A percentile compares a stretch with the other conserved stretches of the same genome.
These are phyloP conservation scores for Ethmia dodecea DNA, from an alignment of 2,888 invertebrate genomes.

Conservation along the genomic window DNA sequence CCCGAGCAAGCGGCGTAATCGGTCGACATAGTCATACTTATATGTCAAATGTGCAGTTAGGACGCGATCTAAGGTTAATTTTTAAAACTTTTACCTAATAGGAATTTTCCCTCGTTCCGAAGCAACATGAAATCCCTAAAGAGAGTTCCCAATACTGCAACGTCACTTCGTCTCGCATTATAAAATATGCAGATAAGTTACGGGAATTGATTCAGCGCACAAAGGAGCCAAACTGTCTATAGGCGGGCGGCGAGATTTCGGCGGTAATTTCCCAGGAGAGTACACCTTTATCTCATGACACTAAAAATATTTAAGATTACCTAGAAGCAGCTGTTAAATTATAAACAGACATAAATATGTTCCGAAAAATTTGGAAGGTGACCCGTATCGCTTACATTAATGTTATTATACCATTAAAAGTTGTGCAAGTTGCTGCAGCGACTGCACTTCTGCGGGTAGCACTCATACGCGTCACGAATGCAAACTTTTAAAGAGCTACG, in stretches of 20 bases:
- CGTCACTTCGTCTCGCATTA: constrained; percentile 63
- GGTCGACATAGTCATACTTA: neutral
- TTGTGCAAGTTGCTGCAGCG: constrained; percentile 6
- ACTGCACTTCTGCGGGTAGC: constrained; percentile 5
- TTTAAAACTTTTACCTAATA: constrained; percentile 26
- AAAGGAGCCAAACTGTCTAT: constrained; percentile 67
- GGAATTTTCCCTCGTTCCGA: constrained; percentile 21
- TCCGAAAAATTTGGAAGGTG: too few species aligned
- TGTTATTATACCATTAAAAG: constrained; percentile 12
- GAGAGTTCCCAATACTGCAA: constrained; percentile 43
- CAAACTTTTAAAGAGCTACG: constrained; percentile 12
- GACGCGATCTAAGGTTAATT: constrained; percentile 10
- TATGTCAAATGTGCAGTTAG: neutral
- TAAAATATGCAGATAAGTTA: constrained; percentile 76
- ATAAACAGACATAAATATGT: too few species aligned
- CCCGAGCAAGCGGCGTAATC: too few species aligned
- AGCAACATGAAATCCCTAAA: constrained; percentile 42
- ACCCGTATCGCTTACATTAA: constrained; percentile 1
- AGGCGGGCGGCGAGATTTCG: constrained; percentile 61
- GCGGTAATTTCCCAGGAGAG: constrained; percentile 71
- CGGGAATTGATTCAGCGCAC: constrained; percentile 74
- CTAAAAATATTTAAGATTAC: constrained; percentile 59
- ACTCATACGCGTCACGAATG: constrained; percentile 14
- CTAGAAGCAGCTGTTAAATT: too few species aligned
- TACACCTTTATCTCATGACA: constrained; percentile 63